phyloP scores from a whole-genome alignment of 2,888 invertebrate species.

The Oxyscelio sp. region DNA sequence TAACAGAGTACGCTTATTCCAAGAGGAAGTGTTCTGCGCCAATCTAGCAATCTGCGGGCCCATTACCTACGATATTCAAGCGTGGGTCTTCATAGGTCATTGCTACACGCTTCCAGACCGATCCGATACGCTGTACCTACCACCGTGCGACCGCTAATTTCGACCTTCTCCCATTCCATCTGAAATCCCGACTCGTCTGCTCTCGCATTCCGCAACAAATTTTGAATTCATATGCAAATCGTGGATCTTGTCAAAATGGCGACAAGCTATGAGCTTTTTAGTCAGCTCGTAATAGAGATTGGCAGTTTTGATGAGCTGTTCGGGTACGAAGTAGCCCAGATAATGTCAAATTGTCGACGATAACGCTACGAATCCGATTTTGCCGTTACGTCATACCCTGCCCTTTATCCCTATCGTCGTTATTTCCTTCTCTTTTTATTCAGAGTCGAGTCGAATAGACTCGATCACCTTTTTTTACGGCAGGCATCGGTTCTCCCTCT shows the following conservation, averaged over 20 bases:
- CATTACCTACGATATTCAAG: conserved; percentile 62
- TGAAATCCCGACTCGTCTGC: conserved; percentile 73
- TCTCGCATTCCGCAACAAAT: conserved; percentile 72
- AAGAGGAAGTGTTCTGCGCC: conserved; percentile 52
- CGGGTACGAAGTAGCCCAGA: conserved; percentile 58
- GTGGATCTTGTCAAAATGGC: conserved; percentile 49
- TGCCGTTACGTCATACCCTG: conserved; percentile 68
- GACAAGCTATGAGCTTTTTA: conserved; percentile 78
- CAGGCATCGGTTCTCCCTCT: conserved; percentile 58
- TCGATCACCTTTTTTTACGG: conserved; percentile 42
- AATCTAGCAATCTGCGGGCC: conserved; percentile 58
- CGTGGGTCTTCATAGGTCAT: conserved; percentile 63
- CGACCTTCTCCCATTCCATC: conserved; percentile 66
- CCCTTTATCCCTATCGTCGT: background rate
- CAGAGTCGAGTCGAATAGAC: background rate
- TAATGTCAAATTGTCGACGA: conserved; percentile 70
- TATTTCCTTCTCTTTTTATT: conserved; percentile 46
- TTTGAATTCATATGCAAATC: conserved; percentile 86
- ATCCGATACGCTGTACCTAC: conserved; percentile 63
- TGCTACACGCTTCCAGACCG: conserved; percentile 54
- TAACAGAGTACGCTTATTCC: conserved; percentile 52
- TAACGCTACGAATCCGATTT: conserved; percentile 75
- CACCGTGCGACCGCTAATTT: conserved; percentile 47
- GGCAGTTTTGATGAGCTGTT: conserved; percentile 81
- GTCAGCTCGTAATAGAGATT: conserved; percentile 81